Percentiles rank a stretch among this genome's conserved stretches.
These are phyloP conservation scores for Papilio demoleus DNA, from an alignment of 2,888 invertebrate genomes.

Conservation along the genomic window DNA sequence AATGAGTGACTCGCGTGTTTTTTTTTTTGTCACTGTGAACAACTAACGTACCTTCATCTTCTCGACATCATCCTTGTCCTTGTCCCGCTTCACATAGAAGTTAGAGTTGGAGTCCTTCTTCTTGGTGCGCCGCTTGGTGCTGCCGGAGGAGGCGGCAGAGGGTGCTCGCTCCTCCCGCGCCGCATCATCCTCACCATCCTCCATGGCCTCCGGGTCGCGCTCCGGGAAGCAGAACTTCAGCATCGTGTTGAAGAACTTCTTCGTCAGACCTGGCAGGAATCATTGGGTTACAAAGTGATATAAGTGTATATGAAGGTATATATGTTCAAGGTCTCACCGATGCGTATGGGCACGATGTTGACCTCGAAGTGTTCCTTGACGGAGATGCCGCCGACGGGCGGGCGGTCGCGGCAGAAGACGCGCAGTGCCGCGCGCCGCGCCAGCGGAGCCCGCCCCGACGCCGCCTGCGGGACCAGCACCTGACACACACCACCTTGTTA, in stretches of 20 bases:
- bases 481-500: slow-evolving; percentile 40
- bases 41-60: slow-evolving; percentile 95
- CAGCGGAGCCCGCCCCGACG: slow-evolving; percentile 91
- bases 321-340: slow-evolving; percentile 82
- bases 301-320: too few species aligned
- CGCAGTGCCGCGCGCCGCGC: slow-evolving; percentile 96
- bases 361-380: slow-evolving; percentile 99
- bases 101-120: slow-evolving; percentile 91
- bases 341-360: slow-evolving; percentile 96
- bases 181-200: slow-evolving; percentile 85
- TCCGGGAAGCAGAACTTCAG: slow-evolving; percentile 99
- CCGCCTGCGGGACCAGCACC: slow-evolving; percentile 78
- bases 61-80: slow-evolving; percentile 96
- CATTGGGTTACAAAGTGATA: neutral
- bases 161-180: slow-evolving; percentile 70
- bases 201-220: slow-evolving; percentile 93
- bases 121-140: slow-evolving; percentile 73
- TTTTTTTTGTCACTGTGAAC: neutral
- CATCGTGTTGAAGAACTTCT: slow-evolving; percentile 98
- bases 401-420: slow-evolving; percentile 97
- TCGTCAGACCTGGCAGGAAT: slow-evolving; percentile 87
- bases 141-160: slow-evolving; percentile 62
- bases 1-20: too few species aligned
- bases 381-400: slow-evolving; percentile 99
- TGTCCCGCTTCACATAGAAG: slow-evolving; percentile 94